Base-by-base conservation (phyloP, 2,113 vertebrate genomes). In the Symphodus melops region DNA sequence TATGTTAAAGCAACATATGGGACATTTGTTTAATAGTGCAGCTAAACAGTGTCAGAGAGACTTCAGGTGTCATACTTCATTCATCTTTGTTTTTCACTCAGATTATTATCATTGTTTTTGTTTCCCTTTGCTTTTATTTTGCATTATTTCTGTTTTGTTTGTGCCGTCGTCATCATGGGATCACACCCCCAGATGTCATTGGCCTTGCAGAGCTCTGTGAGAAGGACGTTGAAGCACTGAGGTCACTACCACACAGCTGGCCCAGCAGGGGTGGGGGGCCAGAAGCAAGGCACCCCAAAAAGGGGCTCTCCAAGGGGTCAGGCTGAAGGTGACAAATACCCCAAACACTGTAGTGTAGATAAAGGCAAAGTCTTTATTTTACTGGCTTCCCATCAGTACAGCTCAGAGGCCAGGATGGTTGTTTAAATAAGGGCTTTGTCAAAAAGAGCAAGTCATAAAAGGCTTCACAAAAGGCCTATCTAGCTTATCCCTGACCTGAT, bases 361-460 rank as follows among this genome's bases (percentile, higher is more conserved):
- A 21, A 92, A 93, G 93, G 94, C 91, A 93, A 94, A 95, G 94
- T 94, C 92, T 94, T 95, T 94, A 93, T 95, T 90, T 89, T 83
- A 82, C 84, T 77, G 63, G 8, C 60, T 57, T 11, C 23, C 39
- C 51, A 44, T 62, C 72, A 81, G 74, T 73, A 53, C 49, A 74
- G 13, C 52, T 44, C 25, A 44, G 57, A 57, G 5, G 21, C 17
- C 28, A 19, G 0, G 9, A 23, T 55, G 49, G 66, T 59, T 13
- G 72, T 85, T 80, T 53, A 0, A 53, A 67, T 16, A 52, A 10
- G 41, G 17, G 9, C 41, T 13, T 60, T 60, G 25, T 75, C 23
- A 51, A 53, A 75, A 37, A 37, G 37, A 64, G 36, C 12, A 58
- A 77, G 23, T 20, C 28, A 33, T 33, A 33, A 33, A 33, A 33